Evolutionary conservation across 2,113 vertebrate species (phyloP).

Genomic region (Raja brachyura): DNA sequence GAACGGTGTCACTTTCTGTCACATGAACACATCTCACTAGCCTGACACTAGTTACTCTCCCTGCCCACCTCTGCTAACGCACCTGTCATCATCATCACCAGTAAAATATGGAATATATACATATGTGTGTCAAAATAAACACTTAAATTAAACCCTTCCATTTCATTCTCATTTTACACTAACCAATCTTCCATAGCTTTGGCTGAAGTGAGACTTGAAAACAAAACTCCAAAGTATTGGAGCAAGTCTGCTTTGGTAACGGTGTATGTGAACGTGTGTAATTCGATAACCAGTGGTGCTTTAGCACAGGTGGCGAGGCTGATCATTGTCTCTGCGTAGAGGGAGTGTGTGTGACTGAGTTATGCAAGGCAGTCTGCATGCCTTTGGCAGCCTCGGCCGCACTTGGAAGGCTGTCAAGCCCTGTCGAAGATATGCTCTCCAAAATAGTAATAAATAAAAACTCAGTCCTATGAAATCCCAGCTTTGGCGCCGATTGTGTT

Average conservation of each 20-base stretch:
- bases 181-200: not conserved
- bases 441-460: not conserved
- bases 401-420: not conserved
- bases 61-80: not conserved
- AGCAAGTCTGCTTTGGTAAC: not conserved
- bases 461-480: not conserved
- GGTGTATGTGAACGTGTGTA: not conserved
- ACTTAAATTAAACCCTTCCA: not conserved
- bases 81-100: not conserved
- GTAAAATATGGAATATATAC: too few relatives aligned
- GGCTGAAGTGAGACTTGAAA: not conserved
- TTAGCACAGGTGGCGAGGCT: not conserved
- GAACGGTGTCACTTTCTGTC: not conserved
- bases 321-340: not conserved
- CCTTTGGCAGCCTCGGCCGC: not conserved
- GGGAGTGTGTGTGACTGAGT: not conserved
- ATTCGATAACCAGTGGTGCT: not conserved
- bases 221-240: not conserved
- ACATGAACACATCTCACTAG: not conserved
- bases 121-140: too few relatives aligned
- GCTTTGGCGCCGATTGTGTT: not conserved
- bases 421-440: not conserved
- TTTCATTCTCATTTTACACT: not conserved
- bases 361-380: not conserved
- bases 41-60: not conserved